Conservation (phyloP, 2,888 invertebrate species). For the Nomada flava region DNA sequence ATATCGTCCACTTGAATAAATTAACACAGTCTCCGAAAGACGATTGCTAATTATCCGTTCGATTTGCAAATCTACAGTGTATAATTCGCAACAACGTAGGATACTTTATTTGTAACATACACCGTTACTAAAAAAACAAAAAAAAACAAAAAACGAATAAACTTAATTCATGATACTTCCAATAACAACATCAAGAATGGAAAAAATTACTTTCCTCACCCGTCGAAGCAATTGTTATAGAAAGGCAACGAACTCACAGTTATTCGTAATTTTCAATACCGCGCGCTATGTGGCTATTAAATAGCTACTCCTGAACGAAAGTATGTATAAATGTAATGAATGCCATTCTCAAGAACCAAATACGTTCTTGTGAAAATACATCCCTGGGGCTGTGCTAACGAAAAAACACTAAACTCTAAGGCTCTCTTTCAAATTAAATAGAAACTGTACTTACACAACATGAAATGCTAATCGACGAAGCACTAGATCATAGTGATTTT, state of each 20-base stretch:
- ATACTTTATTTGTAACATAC: conserved; percentile 4
- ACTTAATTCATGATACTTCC: background rate
- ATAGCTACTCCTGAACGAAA: conserved; percentile 2
- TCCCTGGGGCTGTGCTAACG: no score
- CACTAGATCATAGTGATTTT: background rate
- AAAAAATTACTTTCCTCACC: background rate
- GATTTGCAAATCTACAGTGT: background rate
- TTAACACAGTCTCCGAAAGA: background rate
- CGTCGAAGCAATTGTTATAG: background rate
- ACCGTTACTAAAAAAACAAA: background rate
- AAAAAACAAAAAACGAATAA: background rate
- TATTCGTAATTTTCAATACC: conserved; percentile 2
- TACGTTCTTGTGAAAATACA: no score
- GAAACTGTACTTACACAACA: background rate
- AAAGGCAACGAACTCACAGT: background rate
- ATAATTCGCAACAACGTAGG: background rate
- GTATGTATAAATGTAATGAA: no score
- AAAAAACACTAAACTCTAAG: no score
- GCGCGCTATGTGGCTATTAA: background rate
- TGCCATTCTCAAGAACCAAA: no score
- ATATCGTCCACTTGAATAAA: background rate
- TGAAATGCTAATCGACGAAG: background rate
- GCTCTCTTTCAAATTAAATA: no score
- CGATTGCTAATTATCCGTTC: background rate
- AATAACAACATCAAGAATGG: conserved; percentile 1